A percentile compares a stretch with the other conserved stretches of the same genome.
Conservation (phyloP, 2,113 vertebrate genomes). For the Hirundichthys speculiger region DNA sequence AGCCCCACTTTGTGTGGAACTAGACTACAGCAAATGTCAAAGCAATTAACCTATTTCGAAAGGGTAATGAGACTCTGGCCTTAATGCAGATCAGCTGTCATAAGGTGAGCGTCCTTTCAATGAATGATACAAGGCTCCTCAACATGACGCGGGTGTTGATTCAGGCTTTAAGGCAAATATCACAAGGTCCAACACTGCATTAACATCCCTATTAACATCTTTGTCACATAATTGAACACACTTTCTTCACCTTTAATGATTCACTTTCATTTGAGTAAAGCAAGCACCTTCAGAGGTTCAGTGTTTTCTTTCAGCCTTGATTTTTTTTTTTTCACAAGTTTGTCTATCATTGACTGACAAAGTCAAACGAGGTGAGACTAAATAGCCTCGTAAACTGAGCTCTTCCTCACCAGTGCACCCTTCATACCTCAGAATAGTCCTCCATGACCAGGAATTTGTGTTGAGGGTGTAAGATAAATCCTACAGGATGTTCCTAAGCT, state of each 20-base stretch:
- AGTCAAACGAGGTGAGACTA: constrained; percentile 26
- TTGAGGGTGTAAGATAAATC: constrained; percentile 16
- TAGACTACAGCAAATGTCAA: constrained; percentile 41
- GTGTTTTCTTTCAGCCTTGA: too few relatives aligned
- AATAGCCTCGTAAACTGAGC: constrained; percentile 1
- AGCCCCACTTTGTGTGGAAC: constrained; percentile 4
- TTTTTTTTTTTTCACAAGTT: not conserved
- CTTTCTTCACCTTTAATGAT: not conserved
- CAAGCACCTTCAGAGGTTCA: not conserved
- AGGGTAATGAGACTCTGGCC: constrained; percentile 48
- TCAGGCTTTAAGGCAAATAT: constrained; percentile 26
- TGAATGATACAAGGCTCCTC: not conserved
- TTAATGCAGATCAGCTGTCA: constrained; percentile 46
- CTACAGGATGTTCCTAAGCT: constrained; percentile 17
- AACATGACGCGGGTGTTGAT: constrained; percentile 11
- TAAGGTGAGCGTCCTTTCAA: constrained; percentile 1
- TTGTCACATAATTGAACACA: constrained; percentile 3
- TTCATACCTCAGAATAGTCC: constrained; percentile 35
- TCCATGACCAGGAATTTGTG: constrained; percentile 24
- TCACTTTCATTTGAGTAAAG: constrained; percentile 2
- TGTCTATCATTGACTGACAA: constrained; percentile 21
- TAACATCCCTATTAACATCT: constrained; percentile 16
- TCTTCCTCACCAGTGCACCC: not conserved
- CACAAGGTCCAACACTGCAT: constrained; percentile 9
- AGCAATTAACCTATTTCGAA: constrained; percentile 50